Evolutionary conservation across 2,113 vertebrate species (phyloP), one percentile per base, ranked within the genome.

Genomic region (Pluvialis apricaria): DNA sequence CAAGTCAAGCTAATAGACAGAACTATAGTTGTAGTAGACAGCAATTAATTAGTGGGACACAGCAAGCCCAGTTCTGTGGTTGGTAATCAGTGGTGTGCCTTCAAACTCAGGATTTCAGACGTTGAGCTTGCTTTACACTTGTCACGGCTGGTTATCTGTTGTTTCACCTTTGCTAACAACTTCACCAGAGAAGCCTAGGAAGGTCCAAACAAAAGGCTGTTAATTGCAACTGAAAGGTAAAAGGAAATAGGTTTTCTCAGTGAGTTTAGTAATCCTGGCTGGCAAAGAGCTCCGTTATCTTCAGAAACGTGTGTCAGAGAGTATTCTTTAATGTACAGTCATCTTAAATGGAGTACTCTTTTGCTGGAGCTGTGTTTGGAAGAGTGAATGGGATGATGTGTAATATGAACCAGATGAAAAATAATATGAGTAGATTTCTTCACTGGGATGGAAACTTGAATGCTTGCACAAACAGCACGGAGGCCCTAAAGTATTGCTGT

Each of bases 171-270:
- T 94, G 86, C 73, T 31, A 79, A 52, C 38, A 84, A 31, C 69
- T 93, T 88, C 68, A 36, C 16, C 81, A 31, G 62, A 73, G 84
- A 68, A 92, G 71, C 52, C 54, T 77, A 58, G 81, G 51, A 89
- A 87, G 52, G 21, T 78, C 52, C 60, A 49, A 94, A 86, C 36
- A 82, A 89, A 80, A 64, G 25, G 20, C 75, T 83, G 45, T 49
- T 90, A 88, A 92, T 92, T 19, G 29, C 57, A 92, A 64, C 32
- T 73, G 51, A 81, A 79, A 91, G 42, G 49, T 85, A 86, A 93
- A 88, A 88, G 85, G 19, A 89, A 92, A 82, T 88, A 79, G 40
- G 16, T 57, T 71, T 97, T 97, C 92, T 96, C 64, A 76, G 71
- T 81, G 82, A 82, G 55, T 58, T 96, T 92, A 96, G 58, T 82